Evolutionary conservation across 2,888 invertebrate genomes (phyloP), one percentile per base, ranked within the genome.

Genomic region (Ectemnius continuus): DNA sequence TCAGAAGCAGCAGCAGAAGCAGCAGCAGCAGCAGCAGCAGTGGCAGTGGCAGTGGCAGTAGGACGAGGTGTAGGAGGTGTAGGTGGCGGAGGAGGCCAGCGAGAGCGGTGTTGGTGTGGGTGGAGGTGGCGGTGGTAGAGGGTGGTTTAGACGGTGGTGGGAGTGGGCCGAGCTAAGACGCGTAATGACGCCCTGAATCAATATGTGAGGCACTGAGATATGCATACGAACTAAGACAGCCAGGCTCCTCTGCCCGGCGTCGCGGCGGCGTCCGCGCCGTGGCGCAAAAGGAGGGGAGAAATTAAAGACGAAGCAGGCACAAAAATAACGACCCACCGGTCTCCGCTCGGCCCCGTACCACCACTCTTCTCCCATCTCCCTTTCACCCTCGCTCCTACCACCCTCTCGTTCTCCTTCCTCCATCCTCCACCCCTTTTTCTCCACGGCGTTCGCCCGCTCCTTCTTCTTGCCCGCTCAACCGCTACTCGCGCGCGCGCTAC

Each of bases 251-350:
- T 76, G 83, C 83, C 76, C 79, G 81, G 82, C 83, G 83, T 78
- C 82, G 82, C 52, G 52, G 36, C 80, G 83, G 80, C 83, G 81
- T 79, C 82, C 82, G 85, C 84, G 84, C 81, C 82, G 81, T 74
- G 85, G 78, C 80, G 80, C 78, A 74, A 79, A 52, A 80, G 79
- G 85, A 85, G 88, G 89, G 87, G 86, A 88, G 88, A 89, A 88
- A 90, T 91, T 91, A 91, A 91, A 90, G 90, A 90, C 90, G 90
- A 90, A 89, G 89, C 90, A 89, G 89, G 90, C 90, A 90, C 90
- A 90, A 91, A 91, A 91, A 91, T 90, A 91, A 90, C 90, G 89
- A 89, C 89, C 89, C 88, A 85, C 85, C 79, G 77, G 72, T 13
- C 52, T 14, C 81, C 77, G 73, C 61, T 60, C 60, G 56, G 36